phyloP scores from a whole-genome alignment of 2,888 invertebrate species.

The Luffia ferchaultella region DNA sequence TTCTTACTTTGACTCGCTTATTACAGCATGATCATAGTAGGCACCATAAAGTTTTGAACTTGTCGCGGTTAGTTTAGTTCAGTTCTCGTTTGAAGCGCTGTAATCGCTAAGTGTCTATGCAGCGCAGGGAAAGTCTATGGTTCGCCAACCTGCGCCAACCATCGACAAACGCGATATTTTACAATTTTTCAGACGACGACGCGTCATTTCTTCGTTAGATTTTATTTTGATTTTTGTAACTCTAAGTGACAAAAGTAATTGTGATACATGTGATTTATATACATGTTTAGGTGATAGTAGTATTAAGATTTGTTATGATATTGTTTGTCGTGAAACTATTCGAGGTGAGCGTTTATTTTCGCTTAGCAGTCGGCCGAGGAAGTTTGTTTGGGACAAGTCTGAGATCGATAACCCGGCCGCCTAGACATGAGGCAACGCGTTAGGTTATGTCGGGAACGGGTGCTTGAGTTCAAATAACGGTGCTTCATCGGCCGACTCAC shows the following conservation, averaged over 20 bases:
- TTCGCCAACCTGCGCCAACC: background rate
- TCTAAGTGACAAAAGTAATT: constrained; percentile 60
- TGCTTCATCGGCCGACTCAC: constrained; percentile 36
- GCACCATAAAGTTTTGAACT: too few species aligned
- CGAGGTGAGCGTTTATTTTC: constrained; percentile 47
- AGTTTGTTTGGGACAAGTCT: constrained; percentile 55
- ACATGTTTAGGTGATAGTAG: constrained; percentile 59
- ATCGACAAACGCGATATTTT: constrained; percentile 2
- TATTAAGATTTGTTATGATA: constrained; percentile 61
- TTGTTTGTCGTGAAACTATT: constrained; percentile 49
- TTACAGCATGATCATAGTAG: too few species aligned
- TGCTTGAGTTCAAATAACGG: constrained; percentile 64
- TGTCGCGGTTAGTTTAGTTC: too few species aligned
- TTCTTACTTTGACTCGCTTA: too few species aligned
- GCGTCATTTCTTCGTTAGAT: constrained; percentile 50
- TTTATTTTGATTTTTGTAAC: constrained; percentile 59
- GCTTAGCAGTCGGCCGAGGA: constrained; percentile 23
- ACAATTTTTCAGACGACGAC: constrained; percentile 33
- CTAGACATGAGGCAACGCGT: constrained; percentile 61
- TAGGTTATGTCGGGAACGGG: constrained; percentile 61
- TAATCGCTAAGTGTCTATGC: background rate
- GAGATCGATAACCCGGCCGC: constrained; percentile 64
- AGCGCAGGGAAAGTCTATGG: background rate
- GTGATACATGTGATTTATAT: constrained; percentile 64
- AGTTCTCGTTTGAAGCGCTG: constrained; percentile 1